These are phyloP conservation scores for Aporophyla lueneburgensis DNA, from an alignment of 2,888 invertebrate genomes.

Conservation along the genomic window DNA sequence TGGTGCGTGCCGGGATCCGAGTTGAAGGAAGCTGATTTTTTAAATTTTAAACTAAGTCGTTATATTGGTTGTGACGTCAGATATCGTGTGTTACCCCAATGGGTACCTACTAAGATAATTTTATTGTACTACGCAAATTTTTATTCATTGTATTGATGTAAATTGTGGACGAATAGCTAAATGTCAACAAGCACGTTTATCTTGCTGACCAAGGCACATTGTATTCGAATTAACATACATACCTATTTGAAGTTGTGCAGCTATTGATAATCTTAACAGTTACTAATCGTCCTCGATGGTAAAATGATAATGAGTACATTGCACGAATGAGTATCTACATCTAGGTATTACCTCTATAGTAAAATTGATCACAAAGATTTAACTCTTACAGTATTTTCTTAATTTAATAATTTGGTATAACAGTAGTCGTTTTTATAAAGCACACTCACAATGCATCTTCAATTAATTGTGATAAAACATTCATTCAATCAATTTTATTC, in stretches of 20 bases:
- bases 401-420: not conserved
- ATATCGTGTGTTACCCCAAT: not conserved
- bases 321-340: too few species aligned
- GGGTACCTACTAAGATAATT: not conserved
- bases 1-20: slow-evolving; percentile 78
- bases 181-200: not conserved
- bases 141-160: not conserved
- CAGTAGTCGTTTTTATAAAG: not conserved
- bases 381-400: not conserved
- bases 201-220: not conserved
- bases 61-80: slow-evolving; percentile 36
- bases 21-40: slow-evolving; percentile 64
- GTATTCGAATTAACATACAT: not conserved
- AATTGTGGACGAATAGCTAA: not conserved
- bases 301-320: not conserved
- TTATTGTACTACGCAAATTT: not conserved
- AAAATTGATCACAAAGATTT: not conserved
- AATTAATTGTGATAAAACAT: slow-evolving; percentile 26
- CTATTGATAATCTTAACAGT: too few species aligned
- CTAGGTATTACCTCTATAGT: not conserved
- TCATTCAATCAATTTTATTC: slow-evolving; percentile 39
- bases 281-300: not conserved
- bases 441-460: not conserved
- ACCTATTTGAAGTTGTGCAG: not conserved
- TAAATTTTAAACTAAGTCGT: slow-evolving; percentile 55